Evolutionary conservation across 2,888 invertebrate genomes (phyloP).

Genomic region (Temnothorax unifasciatus): DNA sequence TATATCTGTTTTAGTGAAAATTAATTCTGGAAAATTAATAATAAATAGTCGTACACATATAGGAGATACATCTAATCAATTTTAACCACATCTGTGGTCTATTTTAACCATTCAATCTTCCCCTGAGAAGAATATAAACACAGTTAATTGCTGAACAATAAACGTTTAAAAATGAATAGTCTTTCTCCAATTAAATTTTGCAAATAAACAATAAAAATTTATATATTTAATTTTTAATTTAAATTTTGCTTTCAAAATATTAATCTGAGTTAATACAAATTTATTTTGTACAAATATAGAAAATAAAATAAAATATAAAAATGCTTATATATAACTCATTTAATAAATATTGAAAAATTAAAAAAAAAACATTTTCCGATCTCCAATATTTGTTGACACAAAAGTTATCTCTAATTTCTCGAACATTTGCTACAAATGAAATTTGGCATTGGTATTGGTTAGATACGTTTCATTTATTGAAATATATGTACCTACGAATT

Average conservation of each 20-base stretch:
- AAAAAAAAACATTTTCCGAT: not conserved
- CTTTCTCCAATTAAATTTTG: not conserved
- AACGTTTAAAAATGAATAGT: not conserved
- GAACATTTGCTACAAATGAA: not conserved
- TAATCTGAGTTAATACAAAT: constrained; percentile 1
- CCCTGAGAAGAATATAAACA: not conserved
- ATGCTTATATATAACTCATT: not conserved
- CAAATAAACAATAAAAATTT: constrained; percentile 1
- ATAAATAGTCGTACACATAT: constrained; percentile 12
- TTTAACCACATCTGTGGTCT: not conserved
- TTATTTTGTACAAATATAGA: constrained; percentile 7
- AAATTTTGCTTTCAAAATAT: not conserved
- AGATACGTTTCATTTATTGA: not conserved
- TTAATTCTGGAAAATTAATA: constrained; percentile 36
- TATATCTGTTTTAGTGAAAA: not conserved
- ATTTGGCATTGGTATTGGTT: not conserved
- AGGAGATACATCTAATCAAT: not conserved
- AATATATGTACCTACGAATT: not conserved
- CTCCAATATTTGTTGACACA: not conserved
- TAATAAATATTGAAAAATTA: not conserved
- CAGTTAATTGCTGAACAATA: not conserved
- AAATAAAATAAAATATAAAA: not conserved
- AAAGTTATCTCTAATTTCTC: not conserved
- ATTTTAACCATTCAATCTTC: not conserved
- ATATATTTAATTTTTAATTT: not conserved